Conservation (phyloP, 2,797 vertebrate species). For the Enteromius afrohamiltoni region DNA sequence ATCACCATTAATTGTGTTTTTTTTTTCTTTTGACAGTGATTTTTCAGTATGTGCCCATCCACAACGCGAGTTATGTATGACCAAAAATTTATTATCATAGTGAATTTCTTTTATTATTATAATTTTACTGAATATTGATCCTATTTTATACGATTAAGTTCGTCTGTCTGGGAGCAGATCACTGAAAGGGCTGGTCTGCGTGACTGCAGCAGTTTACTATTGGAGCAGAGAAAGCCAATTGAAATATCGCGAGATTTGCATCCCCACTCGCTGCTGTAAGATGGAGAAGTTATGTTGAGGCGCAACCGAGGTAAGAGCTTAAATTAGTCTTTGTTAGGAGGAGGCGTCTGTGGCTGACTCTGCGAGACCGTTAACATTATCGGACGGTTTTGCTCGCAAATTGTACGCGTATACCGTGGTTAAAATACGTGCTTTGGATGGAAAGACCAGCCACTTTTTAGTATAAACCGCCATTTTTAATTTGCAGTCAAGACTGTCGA, state of each 20-base stretch:
- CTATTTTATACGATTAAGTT: neutral
- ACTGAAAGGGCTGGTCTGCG: constrained; percentile 20
- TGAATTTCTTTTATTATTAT: no score
- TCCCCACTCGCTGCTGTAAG: constrained; percentile 78
- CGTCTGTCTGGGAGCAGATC: neutral
- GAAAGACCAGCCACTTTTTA: constrained; percentile 69
- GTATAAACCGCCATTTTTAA: constrained; percentile 87
- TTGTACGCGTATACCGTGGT: neutral
- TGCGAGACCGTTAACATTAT: neutral
- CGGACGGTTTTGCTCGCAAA: neutral
- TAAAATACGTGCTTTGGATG: constrained; percentile 54
- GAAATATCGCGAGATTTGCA: constrained; percentile 75
- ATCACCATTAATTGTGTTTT: neutral
- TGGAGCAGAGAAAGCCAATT: constrained; percentile 21
- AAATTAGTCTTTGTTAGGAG: constrained; percentile 53
- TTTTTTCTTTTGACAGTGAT: neutral
- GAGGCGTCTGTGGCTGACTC: constrained; percentile 18
- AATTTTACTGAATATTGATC: neutral
- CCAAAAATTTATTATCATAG: neutral
- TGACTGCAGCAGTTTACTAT: constrained; percentile 15
- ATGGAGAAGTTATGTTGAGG: constrained; percentile 84
- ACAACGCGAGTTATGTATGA: neutral
- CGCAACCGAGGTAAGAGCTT: constrained; percentile 80
- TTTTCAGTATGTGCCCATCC: neutral
- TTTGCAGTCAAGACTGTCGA: constrained; percentile 72